phyloP scores from a whole-genome alignment of 2,113 vertebrate genomes.

The Suricata suricatta region DNA sequence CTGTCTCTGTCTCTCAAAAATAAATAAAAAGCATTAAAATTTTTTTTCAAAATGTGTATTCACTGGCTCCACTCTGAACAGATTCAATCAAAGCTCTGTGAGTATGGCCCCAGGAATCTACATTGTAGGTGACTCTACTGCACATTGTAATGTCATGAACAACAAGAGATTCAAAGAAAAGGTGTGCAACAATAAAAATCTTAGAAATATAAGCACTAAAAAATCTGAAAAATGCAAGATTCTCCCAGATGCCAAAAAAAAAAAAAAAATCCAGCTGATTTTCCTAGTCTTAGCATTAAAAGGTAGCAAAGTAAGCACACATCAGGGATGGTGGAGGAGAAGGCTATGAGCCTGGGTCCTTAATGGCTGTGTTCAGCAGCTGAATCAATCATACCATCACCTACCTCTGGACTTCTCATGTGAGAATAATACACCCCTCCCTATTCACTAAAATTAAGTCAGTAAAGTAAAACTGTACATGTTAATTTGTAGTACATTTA shows the following conservation, averaged over 20 bases:
- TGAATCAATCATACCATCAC: neutral
- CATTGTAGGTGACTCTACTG: neutral
- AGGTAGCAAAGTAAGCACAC: neutral
- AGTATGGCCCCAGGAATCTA: neutral
- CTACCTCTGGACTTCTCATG: neutral
- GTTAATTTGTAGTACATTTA: constrained; percentile 5
- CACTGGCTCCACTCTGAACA: neutral
- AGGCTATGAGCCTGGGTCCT: neutral
- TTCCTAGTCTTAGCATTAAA: neutral
- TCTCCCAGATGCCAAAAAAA: neutral
- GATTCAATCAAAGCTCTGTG: neutral
- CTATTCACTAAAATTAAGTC: neutral
- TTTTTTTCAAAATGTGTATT: neutral
- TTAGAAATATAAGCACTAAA: neutral
- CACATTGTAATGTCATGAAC: neutral
- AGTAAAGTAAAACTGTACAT: neutral
- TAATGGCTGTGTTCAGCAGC: neutral
- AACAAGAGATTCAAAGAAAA: constrained; percentile 22
- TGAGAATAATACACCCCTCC: neutral
- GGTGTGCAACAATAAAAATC: neutral
- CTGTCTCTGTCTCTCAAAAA: too few relatives aligned
- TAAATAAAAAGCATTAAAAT: too few relatives aligned
- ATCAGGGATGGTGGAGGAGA: neutral
- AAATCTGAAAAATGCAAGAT: neutral
- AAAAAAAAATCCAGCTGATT: neutral